Base-by-base conservation (phyloP, 2,888 invertebrate species). In the Microplitis manilae region DNA sequence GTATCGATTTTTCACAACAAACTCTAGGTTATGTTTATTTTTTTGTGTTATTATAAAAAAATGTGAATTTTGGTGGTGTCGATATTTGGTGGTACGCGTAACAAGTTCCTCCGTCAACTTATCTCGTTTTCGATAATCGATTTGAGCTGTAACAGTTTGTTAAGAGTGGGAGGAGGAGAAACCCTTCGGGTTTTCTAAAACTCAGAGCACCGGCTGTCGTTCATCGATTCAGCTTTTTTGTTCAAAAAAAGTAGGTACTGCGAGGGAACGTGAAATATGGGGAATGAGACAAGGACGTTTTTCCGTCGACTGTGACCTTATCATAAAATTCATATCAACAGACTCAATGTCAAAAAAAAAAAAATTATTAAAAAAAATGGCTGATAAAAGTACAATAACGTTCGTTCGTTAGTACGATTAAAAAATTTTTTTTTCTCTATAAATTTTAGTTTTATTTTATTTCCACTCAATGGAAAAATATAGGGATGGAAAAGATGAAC, bases 1-100 rank as follows among this genome's bases (percentile, higher is more conserved):
- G 61, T 77, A 73, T 73, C 72, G 77, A 77, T 76, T 77, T 73
- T 72, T 77, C 67, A 15, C 20, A 30, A 65, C 39, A 39, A 39
- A 61, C 17, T 62, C 40, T 72, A 15, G 38, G n/a, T 15, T 72
- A 30, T 59, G 7, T 17, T 13, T 17, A 17, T 60, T 38, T 70
- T 17, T 70, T 60, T 70, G 1, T 64, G 40, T 13, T 41, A 41
- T 39, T 17, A 64, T 17, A 5, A 20, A 40, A 6, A 15, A 72
- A 13, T 6, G 13, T 13, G 38, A 65, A 65, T 65, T 65, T 65
- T 30, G 38, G 20, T 65, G 8, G 38, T 38, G 65, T 65, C 65
- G 20, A 30, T 65, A 38, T 65, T 65, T 65, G 65, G 38, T 13
- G 30, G 38, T 13, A 38, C 8, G 17, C 65, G 67, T 39, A 20